phyloP scores from a whole-genome alignment of 1,140 invertebrate species.

The Bactericera cockerelli region DNA sequence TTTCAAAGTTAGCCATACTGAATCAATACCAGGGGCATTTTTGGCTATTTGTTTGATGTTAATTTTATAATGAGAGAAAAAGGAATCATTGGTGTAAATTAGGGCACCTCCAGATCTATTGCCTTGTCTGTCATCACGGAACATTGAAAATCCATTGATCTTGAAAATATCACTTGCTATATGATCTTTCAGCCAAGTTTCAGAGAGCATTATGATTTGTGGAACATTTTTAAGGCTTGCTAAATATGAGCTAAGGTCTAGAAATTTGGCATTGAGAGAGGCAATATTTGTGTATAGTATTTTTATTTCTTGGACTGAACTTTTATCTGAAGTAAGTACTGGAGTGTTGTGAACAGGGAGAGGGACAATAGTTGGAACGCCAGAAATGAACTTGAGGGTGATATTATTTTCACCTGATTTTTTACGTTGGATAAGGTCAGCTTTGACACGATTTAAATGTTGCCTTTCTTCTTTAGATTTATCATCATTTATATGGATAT shows the following conservation, averaged over 20 bases:
- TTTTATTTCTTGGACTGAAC: background rate
- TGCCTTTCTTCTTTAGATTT: background rate
- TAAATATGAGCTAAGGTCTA: background rate
- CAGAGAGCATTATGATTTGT: too few relatives aligned
- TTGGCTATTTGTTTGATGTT: background rate
- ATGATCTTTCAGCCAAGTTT: too few relatives aligned
- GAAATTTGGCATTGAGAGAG: background rate
- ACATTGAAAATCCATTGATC: too few relatives aligned
- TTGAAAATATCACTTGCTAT: too few relatives aligned
- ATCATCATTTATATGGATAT: background rate
- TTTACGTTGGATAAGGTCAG: background rate
- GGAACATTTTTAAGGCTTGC: too few relatives aligned
- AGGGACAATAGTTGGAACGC: background rate
- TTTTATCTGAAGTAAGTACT: background rate
- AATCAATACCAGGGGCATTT: background rate
- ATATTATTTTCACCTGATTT: background rate
- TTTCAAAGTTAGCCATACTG: background rate
- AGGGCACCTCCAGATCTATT: background rate
- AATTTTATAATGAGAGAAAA: background rate
- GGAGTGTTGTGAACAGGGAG: background rate
- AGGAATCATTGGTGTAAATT: background rate
- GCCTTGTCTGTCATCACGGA: too few relatives aligned
- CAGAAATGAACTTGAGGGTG: background rate
- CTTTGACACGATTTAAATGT: background rate
- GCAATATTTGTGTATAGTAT: background rate